A percentile compares a stretch with the other conserved stretches of the same genome.
phyloP scores from a whole-genome alignment of 2,888 invertebrate species.

The Schizaphis graminum region DNA sequence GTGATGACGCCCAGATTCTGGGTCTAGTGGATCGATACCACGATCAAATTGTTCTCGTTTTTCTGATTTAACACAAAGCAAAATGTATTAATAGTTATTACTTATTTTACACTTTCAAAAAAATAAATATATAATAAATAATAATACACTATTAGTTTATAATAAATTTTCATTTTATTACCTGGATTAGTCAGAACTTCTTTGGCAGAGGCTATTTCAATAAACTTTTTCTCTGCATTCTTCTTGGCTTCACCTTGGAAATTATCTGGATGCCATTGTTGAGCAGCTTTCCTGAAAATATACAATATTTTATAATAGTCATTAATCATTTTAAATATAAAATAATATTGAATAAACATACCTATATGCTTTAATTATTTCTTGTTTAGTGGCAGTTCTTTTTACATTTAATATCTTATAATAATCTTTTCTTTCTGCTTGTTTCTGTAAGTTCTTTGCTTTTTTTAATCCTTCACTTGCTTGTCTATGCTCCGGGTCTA shows the following conservation, averaged over 20 bases:
- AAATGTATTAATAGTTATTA: constrained; percentile 23
- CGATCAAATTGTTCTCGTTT: constrained; percentile 94
- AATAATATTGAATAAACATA: constrained; percentile 68
- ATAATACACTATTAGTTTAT: background rate
- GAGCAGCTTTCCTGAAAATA: constrained; percentile 85
- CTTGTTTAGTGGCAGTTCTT: constrained; percentile 90
- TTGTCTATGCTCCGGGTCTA: constrained; percentile 83
- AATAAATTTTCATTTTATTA: constrained; percentile 68
- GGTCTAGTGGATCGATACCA: constrained; percentile 97
- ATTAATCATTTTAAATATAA: background rate
- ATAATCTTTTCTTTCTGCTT: constrained; percentile 93
- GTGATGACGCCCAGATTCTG: constrained; percentile 81
- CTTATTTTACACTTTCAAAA: background rate
- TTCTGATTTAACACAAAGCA: constrained; percentile 75
- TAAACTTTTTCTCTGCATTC: constrained; percentile 95
- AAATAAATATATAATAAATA: background rate
- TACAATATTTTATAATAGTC: background rate
- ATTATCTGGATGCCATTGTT: constrained; percentile 99
- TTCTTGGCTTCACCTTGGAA: constrained; percentile 90
- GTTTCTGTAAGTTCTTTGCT: constrained; percentile 93
- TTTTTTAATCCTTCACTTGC: constrained; percentile 91
- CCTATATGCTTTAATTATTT: constrained; percentile 94
- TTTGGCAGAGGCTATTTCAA: constrained; percentile 98
- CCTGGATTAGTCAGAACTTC: constrained; percentile 84
- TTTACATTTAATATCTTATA: constrained; percentile 96